Evolutionary conservation across 2,888 invertebrate genomes (phyloP), one percentile per base, ranked within the genome.

Genomic region (Cephus runcator): DNA sequence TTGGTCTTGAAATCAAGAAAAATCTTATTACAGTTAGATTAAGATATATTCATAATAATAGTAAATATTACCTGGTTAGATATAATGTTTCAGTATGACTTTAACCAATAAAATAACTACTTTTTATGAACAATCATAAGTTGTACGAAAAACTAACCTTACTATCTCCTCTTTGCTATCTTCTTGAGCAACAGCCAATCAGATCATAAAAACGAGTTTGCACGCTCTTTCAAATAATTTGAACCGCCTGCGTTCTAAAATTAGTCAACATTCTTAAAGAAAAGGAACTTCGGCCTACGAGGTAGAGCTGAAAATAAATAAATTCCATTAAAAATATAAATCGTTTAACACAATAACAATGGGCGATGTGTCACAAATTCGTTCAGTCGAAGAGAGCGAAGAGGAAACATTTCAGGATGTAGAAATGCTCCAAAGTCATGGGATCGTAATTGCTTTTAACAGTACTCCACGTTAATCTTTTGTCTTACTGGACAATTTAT

Each of bases 361-460:
- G 56, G 56, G 56, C 9, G 56, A 56, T 15, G 23, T 56, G 23
- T 56, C 56, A 56, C 56, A 56, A 56, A 56, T 56, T 56, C 15
- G 56, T 56, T 56, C 56, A 23, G 56, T 6, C 23, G 56, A 56
- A 56, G 31, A 71, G 71, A 71, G 9, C 30, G 30, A 71, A 71
- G 31, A 34, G 15, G 71, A 71, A 31, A 71, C 71, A 33, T 71
- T 71, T 71, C 71, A 71, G 71, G 71, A 71, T 34, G 71, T 71
- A 15, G 71, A 71, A 12, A 71, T 34, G 31, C 34, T 71, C 9
- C 71, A 71, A 34, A 34, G 31, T 71, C 30, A 71, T 31, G 71
- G 71, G 11, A 71, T 71, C 30, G 71, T 71, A 71, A 71, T 15
- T 31, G 23, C 30, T 71, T 56, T 56, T 9, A 40, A 56, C 23